Evolutionary conservation across 2,888 invertebrate genomes (phyloP), one percentile per base, ranked within the genome.

Genomic region (Panopea generosa): DNA sequence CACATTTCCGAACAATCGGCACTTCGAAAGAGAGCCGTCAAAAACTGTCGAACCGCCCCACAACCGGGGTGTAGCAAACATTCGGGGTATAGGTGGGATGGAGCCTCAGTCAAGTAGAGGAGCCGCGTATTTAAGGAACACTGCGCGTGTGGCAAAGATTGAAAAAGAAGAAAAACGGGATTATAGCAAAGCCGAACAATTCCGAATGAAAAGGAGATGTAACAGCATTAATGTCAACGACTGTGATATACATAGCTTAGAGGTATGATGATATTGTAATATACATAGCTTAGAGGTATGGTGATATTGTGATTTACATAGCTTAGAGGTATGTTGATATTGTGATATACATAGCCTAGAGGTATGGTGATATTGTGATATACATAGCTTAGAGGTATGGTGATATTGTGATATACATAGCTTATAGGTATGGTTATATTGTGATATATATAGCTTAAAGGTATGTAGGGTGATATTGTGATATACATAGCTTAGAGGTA

Each of bases 221-320:
- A 80, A 78, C 66, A 86, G 86, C 63, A 80, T 87, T 27, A 63
- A 67, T 18, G 84, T 83, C 1, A 78, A 86, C 7, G 86, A 86
- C 7, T 75, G 82, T 9, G 87, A 88, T 53, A 84, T 86, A 2
- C 70, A 82, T 6, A 86, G 83, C 52, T 70, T 88, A 6, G 87
- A 86, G 85, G 87, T 86, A 62, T 59, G 72, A 4, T 11, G 33
- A 33, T 33, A 7, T 33, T 33, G n/a, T n/a, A n/a, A n/a, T n/a
- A n/a, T n/a, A n/a, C n/a, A n/a, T n/a, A n/a, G n/a, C n/a, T n/a
- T n/a, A n/a, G n/a, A n/a, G n/a, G n/a, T n/a, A n/a, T n/a, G n/a
- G n/a, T n/a, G n/a, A n/a, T n/a, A n/a, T n/a, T n/a, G n/a, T n/a
- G n/a, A n/a, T n/a, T n/a, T n/a, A n/a, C n/a, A n/a, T n/a, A n/a